Base-by-base conservation (phyloP, 2,888 invertebrate species). In the Sinelater perroti region DNA sequence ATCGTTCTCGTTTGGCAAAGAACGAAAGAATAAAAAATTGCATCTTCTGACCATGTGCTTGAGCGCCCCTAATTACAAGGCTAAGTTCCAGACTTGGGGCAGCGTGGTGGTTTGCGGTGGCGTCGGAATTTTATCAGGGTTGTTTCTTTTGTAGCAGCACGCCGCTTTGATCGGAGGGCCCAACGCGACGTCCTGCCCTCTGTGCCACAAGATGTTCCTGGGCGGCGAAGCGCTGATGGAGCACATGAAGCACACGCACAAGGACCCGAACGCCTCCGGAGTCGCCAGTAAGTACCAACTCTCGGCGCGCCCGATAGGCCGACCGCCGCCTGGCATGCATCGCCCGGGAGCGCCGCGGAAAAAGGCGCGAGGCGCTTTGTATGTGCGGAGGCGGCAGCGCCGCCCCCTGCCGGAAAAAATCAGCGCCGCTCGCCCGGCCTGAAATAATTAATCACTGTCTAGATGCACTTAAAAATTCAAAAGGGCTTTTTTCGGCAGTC, bases 201-300 rank as follows among this genome's bases (percentile, higher is more conserved):
- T 95, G 71, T 95, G 95, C 83, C 94, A 95, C 84, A 95, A 95
- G 83, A 88, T 95, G 77, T 93, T 95, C 82, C 87, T 95, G 73
- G 93, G 93, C 68, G 92, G 92, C 65, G 95, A 95, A 81, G 92
- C 93, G 54, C 86, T 95, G 61, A 93, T 95, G 85, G 95, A 95
- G 80, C 95, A 95, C 79, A 95, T 95, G 95, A 95, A 95, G 81
- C 91, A 92, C 78, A 91, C 92, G 50, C 95, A 95, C 81, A 95
- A 95, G 84, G 95, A 95, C 75, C 94, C 93, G 28, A 91, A 91
- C 79, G 90, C 91, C 68, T 89, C 90, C 70, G 91, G 91, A 76
- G 91, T 91, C 81, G 90, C 91, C 83, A 91, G 92, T 92, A 90
- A 90, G 90, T 88, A 80, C 69, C n/a, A n/a, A 24, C 36, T 14